Conservation (phyloP, 1,140 invertebrate genomes). For the Caenorhabditis latens region DNA sequence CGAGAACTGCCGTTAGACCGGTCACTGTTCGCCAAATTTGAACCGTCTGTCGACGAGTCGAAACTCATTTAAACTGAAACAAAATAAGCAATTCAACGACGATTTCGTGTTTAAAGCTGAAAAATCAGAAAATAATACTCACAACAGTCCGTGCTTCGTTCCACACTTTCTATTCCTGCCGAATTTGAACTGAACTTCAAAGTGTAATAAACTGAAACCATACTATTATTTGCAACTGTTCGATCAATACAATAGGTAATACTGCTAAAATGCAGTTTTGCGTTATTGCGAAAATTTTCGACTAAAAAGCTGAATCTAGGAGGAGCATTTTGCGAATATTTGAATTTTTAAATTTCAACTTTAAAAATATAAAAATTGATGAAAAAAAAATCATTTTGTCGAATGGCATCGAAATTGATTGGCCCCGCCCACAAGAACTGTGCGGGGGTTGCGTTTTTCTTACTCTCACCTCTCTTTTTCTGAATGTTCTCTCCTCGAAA, state of each 20-base stretch:
- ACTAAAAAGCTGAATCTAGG: too few relatives aligned
- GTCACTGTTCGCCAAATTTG: conserved; percentile 44
- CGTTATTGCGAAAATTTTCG: too few relatives aligned
- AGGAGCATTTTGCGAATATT: background rate
- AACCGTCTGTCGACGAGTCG: conserved; percentile 51
- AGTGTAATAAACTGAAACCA: conserved; percentile 30
- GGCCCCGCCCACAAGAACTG: conserved; percentile 23
- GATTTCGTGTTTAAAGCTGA: too few relatives aligned
- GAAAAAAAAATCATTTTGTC: background rate
- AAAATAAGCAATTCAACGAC: background rate
- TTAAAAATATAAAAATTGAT: background rate
- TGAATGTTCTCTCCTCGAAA: background rate
- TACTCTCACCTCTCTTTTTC: background rate
- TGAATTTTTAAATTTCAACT: background rate
- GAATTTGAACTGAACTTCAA: background rate
- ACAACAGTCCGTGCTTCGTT: background rate
- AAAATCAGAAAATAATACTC: background rate
- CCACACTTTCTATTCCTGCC: too few relatives aligned
- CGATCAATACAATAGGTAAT: conserved; percentile 5
- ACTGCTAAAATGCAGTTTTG: background rate
- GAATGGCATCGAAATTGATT: conserved; percentile 51
- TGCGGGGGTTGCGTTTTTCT: conserved; percentile 31
- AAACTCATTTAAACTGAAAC: conserved; percentile 43
- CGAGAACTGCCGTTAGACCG: conserved; percentile 11
- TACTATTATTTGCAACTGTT: background rate